phyloP scores from a whole-genome alignment of 2,888 invertebrate species.

The Eupithecia dodoneata region DNA sequence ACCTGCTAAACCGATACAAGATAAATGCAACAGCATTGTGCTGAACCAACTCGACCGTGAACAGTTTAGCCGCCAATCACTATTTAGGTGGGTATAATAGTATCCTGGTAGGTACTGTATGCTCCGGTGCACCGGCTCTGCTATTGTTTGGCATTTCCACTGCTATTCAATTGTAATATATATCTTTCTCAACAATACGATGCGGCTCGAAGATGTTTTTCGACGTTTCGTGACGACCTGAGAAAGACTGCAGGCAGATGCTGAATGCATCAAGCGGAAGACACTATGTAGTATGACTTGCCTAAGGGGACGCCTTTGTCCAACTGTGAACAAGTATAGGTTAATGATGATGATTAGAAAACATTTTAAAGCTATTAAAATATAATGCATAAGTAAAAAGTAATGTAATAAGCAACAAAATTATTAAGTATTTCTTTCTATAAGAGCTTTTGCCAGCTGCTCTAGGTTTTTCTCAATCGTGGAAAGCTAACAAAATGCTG shows the following conservation, averaged over 20 bases:
- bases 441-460: too few species aligned
- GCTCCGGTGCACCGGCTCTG: constrained; percentile 7
- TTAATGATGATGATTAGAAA: neutral
- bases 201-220: neutral
- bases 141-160: constrained; percentile 22
- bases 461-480: neutral
- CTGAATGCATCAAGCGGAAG: too few species aligned
- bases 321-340: neutral
- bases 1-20: constrained; percentile 14
- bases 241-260: too few species aligned
- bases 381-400: neutral
- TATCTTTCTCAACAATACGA: constrained; percentile 8
- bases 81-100: neutral
- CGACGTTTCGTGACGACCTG: neutral
- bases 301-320: neutral
- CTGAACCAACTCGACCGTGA: constrained; percentile 28
- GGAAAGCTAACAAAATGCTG: neutral
- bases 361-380: neutral
- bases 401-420: too few species aligned
- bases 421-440: too few species aligned
- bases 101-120: neutral
- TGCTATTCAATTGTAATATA: constrained; percentile 19
- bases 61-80: constrained; percentile 23
- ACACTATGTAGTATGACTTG: neutral
- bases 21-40: constrained; percentile 18